A percentile compares a stretch with the other conserved stretches of the same genome.
These are phyloP conservation scores for Electrophaes corylata DNA, from an alignment of 2,888 invertebrate species.

Conservation along the genomic window DNA sequence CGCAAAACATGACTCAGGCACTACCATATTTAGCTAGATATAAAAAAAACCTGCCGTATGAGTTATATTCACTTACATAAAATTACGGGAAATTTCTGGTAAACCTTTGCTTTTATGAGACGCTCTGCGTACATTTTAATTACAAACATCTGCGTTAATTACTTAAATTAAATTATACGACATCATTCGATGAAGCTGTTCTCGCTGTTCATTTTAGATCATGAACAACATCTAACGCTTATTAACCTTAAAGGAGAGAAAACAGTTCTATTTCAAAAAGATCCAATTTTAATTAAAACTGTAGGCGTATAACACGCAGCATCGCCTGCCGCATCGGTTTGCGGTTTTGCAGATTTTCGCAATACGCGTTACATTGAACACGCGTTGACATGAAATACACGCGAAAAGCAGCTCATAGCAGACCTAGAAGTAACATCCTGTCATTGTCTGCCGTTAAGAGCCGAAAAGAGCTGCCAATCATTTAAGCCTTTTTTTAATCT, in stretches of 20 bases:
- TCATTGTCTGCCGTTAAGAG: too few species aligned
- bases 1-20: too few species aligned
- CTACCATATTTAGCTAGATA: too few species aligned
- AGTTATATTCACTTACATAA: neutral
- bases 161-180: neutral
- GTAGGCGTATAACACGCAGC: neutral
- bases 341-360: too few species aligned
- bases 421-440: too few species aligned
- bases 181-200: neutral
- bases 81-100: neutral
- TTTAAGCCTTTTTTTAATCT: too few species aligned
- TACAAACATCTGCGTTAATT: neutral
- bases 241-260: slow-evolving; percentile 2
- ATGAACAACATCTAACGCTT: slow-evolving; percentile 2
- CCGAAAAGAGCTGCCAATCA: too few species aligned
- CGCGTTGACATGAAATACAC: too few species aligned
- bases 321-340: neutral
- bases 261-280: neutral
- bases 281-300: slow-evolving; percentile 2
- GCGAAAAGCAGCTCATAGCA: too few species aligned
- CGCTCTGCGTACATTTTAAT: neutral
- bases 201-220: neutral
- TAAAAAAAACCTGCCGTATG: neutral
- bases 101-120: neutral
- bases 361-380: too few species aligned